phyloP scores from a whole-genome alignment of 2,888 invertebrate genomes.

The Gordius sp. region DNA sequence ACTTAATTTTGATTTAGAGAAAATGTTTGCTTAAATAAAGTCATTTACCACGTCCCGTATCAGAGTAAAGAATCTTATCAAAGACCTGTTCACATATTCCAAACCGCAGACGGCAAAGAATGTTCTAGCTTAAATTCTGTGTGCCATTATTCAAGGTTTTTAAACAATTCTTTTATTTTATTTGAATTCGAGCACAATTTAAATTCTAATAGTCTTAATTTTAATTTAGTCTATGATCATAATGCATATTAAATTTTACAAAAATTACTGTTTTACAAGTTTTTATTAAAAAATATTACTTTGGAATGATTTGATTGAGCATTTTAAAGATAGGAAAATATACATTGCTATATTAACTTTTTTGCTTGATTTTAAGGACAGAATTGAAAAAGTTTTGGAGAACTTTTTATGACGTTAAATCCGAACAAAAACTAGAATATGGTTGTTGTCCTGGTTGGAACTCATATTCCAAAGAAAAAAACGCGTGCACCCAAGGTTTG shows the following conservation, averaged over 20 bases:
- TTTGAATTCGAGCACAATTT: too few relatives aligned
- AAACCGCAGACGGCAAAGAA: neutral
- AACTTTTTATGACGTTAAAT: neutral
- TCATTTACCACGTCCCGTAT: neutral
- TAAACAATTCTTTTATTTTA: too few relatives aligned
- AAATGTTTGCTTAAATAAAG: neutral
- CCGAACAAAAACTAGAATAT: neutral
- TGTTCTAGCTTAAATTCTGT: neutral
- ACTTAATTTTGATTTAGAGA: neutral
- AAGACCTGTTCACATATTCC: neutral
- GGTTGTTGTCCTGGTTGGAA: constrained; percentile 2
- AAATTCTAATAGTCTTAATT: too few relatives aligned
- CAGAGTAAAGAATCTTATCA: neutral
- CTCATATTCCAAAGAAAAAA: constrained; percentile 3
- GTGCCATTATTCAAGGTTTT: too few relatives aligned
- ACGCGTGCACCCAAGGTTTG: neutral
- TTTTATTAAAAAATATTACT: too few relatives aligned
- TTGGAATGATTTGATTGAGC: too few relatives aligned
- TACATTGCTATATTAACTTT: too few relatives aligned
- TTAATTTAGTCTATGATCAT: too few relatives aligned
- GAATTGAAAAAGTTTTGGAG: neutral
- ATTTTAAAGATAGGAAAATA: too few relatives aligned
- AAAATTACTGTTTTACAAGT: too few relatives aligned
- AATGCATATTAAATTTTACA: too few relatives aligned
- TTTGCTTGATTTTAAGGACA: too few relatives aligned